Base-by-base conservation (phyloP, 2,797 vertebrate species). In the Sebastiscus tertius region DNA sequence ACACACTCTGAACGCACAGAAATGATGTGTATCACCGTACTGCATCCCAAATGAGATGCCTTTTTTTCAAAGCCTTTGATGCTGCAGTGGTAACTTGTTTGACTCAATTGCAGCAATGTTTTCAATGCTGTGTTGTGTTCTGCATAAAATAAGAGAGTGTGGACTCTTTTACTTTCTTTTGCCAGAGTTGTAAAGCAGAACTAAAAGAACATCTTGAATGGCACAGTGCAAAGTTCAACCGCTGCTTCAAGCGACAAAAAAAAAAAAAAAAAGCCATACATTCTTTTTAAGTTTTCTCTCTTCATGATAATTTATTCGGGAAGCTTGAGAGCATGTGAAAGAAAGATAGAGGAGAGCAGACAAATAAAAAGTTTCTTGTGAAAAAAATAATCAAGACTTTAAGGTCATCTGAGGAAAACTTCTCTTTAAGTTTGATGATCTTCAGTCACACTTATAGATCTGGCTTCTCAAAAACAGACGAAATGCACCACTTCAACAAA, bases 191-290 rank as follows among this genome's bases (percentile, higher is more conserved):
- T 20, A 36, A 73, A 80, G 39, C 9, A 33, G 62, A 81, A 72
- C 54, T 61, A 60, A 67, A 75, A 46, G 58, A 27, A 69, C 34
- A 83, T 68, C 27, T 39, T 55, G 49, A 73, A 72, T 46, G 33
- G 39, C 59, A 63, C 26, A 14, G 49, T n/a, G 60, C 64, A 22
- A 67, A 82, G 82, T 80, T 80, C 70, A 82, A 60, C 26, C 24
- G 13, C 63, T n/a, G 82, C 78, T 71, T 80, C 31, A 49, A 83
- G 73, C 2, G 0, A 62, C 22, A 36, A 46, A 82, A 20, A 42
- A 72, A 42, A 39, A 27, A 24, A 61, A 33, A 33, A 18, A 52
- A 56, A 33, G 11, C 0, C 12, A 20, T 29, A 46, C 5, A 13
- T n/a, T 52, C 2, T 6, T n/a, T 14, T 24, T 24, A 42, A 1